These are phyloP conservation scores for Nixonia krombeini DNA, from an alignment of 1,140 invertebrate genomes.

Conservation along the genomic window DNA sequence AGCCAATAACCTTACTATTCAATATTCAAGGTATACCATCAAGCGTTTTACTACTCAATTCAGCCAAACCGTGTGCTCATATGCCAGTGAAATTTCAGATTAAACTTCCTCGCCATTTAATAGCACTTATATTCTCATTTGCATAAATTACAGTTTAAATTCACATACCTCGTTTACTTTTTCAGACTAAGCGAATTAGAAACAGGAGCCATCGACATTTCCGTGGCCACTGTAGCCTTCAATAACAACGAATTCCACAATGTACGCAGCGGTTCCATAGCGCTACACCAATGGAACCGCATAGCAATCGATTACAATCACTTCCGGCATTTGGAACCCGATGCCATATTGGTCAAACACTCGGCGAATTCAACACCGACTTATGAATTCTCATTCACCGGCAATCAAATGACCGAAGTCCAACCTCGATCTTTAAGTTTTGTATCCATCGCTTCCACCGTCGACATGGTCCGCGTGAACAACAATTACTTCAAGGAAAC, in stretches of 20 bases:
- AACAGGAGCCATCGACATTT: conserved; percentile 75
- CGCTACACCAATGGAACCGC: conserved; percentile 76
- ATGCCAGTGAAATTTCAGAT: not conserved
- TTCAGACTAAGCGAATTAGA: conserved; percentile 77
- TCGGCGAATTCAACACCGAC: conserved; percentile 60
- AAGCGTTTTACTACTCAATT: no score
- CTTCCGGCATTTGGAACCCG: conserved; percentile 73
- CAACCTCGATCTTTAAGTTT: conserved; percentile 73
- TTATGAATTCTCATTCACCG: conserved; percentile 75
- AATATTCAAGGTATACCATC: conserved; percentile 76
- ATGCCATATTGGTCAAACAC: conserved; percentile 71
- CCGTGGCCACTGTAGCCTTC: conserved; percentile 75
- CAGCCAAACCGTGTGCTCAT: no score
- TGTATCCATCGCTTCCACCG: conserved; percentile 68
- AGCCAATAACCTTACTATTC: conserved; percentile 76
- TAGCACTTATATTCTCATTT: no score
- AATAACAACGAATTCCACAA: conserved; percentile 75
- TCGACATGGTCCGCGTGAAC: conserved; percentile 70
- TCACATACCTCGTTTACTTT: conserved; percentile 29
- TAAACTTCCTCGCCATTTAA: not conserved
- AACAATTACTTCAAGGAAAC: conserved; percentile 76
- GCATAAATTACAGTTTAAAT: no score
- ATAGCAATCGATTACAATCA: conserved; percentile 77
- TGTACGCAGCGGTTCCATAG: conserved; percentile 73
- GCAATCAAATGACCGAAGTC: conserved; percentile 75